phyloP scores from a whole-genome alignment of 2,888 invertebrate species.

The Drosophila tripunctata region DNA sequence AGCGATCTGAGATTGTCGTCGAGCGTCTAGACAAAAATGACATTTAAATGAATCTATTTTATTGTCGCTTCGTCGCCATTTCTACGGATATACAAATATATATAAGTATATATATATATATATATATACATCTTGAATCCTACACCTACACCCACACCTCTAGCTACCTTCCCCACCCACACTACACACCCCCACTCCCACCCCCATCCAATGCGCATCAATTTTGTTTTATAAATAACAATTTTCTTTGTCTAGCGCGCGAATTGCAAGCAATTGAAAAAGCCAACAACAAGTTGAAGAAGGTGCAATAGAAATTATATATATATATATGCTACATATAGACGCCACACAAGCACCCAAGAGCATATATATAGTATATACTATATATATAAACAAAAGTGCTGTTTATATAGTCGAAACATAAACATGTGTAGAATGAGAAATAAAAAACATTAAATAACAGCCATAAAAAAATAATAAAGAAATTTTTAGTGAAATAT shows the following conservation, averaged over 20 bases:
- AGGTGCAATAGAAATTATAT: slow-evolving; percentile 16
- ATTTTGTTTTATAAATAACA: slow-evolving; percentile 49
- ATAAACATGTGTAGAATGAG: slow-evolving; percentile 42
- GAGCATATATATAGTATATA: background rate
- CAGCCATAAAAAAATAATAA: slow-evolving; percentile 17
- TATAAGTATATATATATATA: background rate
- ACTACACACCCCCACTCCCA: background rate
- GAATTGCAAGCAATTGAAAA: slow-evolving; percentile 61
- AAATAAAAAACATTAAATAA: slow-evolving; percentile 34
- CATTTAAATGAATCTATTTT: slow-evolving; percentile 82
- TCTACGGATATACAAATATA: slow-evolving; percentile 23
- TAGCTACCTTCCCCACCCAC: slow-evolving; percentile 13
- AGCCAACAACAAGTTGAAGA: background rate
- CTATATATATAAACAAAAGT: slow-evolving; percentile 25
- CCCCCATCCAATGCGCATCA: slow-evolving; percentile 4
- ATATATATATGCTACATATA: too few relatives aligned
- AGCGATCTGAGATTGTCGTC: slow-evolving; percentile 50
- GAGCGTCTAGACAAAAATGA: slow-evolving; percentile 80
- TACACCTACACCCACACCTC: slow-evolving; percentile 1
- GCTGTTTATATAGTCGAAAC: slow-evolving; percentile 47
- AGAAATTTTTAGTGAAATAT: slow-evolving; percentile 5
- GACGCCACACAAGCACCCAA: background rate
- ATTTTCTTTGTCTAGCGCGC: slow-evolving; percentile 52
- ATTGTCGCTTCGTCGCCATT: slow-evolving; percentile 75
- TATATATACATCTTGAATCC: background rate